phyloP scores from a whole-genome alignment of 2,113 vertebrate species.

The Gnathonemus longibarbis region DNA sequence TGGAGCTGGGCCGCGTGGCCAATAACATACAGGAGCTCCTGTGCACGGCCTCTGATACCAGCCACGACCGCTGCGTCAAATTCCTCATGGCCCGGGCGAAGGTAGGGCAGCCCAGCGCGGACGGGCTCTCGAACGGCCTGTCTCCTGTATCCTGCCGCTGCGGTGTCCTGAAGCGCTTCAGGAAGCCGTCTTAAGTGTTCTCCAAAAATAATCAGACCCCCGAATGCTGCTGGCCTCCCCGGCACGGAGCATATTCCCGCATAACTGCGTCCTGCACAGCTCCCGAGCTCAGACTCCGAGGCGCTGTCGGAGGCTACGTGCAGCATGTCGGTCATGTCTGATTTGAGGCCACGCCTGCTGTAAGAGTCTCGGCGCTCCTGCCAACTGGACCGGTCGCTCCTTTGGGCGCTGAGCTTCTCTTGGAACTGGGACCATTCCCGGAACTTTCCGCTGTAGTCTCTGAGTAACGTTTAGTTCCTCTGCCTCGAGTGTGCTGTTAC shows the following conservation, averaged over 20 bases:
- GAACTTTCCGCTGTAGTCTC: neutral
- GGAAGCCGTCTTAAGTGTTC: neutral
- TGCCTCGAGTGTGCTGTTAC: neutral
- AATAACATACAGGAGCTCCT: slow-evolving; percentile 80
- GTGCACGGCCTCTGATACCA: slow-evolving; percentile 79
- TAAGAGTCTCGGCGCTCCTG: neutral
- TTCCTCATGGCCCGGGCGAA: slow-evolving; percentile 88
- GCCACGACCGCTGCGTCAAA: slow-evolving; percentile 93
- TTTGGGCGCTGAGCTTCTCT: neutral
- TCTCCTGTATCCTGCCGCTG: neutral
- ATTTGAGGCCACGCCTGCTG: neutral
- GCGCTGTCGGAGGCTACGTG: neutral
- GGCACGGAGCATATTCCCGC: neutral
- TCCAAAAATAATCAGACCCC: neutral
- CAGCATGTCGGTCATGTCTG: neutral
- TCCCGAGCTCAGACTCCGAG: neutral
- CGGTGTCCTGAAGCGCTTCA: neutral
- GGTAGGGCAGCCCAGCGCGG: slow-evolving; percentile 51
- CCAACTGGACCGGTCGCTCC: neutral
- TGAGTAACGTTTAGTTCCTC: neutral
- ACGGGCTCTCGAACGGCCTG: neutral
- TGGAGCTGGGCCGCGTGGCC: slow-evolving; percentile 78
- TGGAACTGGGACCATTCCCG: neutral
- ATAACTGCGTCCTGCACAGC: neutral
- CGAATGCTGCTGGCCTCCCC: neutral